These are phyloP conservation scores for Theristicus caerulescens DNA, from an alignment of 2,113 vertebrate genomes.

Conservation along the genomic window DNA sequence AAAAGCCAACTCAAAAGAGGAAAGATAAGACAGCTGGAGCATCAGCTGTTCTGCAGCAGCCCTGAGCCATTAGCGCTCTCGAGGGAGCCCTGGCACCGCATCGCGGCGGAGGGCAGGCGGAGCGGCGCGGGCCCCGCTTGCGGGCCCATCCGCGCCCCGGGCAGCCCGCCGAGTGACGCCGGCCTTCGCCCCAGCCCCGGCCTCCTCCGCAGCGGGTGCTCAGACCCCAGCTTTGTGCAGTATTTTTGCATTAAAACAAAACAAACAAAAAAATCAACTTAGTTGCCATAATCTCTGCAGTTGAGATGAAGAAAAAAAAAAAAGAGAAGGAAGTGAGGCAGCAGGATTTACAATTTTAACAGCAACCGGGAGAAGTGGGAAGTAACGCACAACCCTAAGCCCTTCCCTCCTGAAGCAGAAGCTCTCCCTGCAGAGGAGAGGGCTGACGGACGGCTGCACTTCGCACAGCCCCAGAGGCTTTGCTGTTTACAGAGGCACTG, in stretches of 20 bases:
- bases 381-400: not conserved
- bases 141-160: not conserved
- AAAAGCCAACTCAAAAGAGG: slow-evolving; percentile 23
- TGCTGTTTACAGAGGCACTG: slow-evolving; percentile 63
- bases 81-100: not conserved
- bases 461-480: slow-evolving; percentile 3
- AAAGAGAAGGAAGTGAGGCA: not conserved
- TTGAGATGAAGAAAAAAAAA: not conserved
- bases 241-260: slow-evolving; percentile 44
- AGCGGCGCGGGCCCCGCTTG: not conserved
- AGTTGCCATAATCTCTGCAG: not conserved
- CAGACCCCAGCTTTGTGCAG: slow-evolving; percentile 19
- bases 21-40: not conserved
- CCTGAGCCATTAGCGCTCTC: not conserved
- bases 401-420: not conserved
- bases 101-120: rapidly evolving
- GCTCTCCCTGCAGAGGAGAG: not conserved
- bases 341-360: slow-evolving; percentile 26
- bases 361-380: slow-evolving; percentile 6
- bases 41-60: slow-evolving; percentile 8
- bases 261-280: not conserved
- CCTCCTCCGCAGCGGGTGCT: rapidly evolving
- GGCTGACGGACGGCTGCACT: not conserved
- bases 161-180: not conserved
- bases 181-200: rapidly evolving